phyloP scores from a whole-genome alignment of 1,140 invertebrate genomes.

The Lepidostoma basale region DNA sequence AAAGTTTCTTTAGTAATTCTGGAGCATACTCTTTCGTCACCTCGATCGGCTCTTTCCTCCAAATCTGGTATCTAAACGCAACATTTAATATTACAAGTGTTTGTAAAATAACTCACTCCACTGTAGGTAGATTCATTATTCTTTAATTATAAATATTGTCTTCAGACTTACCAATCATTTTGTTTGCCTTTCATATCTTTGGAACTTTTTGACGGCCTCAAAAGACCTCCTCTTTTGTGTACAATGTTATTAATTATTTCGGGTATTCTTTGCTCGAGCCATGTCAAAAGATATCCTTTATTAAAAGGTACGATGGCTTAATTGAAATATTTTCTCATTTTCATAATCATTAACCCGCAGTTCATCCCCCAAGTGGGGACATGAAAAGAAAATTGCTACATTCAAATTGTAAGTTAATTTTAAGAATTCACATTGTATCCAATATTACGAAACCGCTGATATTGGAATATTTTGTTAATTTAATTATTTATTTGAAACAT shows the following conservation, averaged over 20 bases:
- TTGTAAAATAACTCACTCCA: too few relatives aligned
- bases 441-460: too few relatives aligned
- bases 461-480: too few relatives aligned
- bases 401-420: too few relatives aligned
- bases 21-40: too few relatives aligned
- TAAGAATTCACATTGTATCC: too few relatives aligned
- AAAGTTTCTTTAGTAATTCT: too few relatives aligned
- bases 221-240: conserved; percentile 5
- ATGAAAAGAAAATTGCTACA: too few relatives aligned
- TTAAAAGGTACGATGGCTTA: conserved; percentile 25
- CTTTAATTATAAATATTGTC: conserved; percentile 13
- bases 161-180: conserved; percentile 18
- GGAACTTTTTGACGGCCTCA: conserved; percentile 20
- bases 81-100: too few relatives aligned
- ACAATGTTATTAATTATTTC: conserved; percentile 24
- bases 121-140: conserved; percentile 5
- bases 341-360: conserved; percentile 24
- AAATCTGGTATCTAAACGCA: too few relatives aligned
- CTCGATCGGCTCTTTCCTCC: too few relatives aligned
- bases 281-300: conserved; percentile 29
- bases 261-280: conserved; percentile 13
- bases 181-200: conserved; percentile 21
- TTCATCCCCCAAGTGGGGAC: neutral
- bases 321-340: conserved; percentile 28
- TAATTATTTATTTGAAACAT: too few relatives aligned